A percentile compares a stretch with the other conserved stretches of the same genome.
Conservation (phyloP, 2,113 vertebrate species). For the Coptodon rendalli region DNA sequence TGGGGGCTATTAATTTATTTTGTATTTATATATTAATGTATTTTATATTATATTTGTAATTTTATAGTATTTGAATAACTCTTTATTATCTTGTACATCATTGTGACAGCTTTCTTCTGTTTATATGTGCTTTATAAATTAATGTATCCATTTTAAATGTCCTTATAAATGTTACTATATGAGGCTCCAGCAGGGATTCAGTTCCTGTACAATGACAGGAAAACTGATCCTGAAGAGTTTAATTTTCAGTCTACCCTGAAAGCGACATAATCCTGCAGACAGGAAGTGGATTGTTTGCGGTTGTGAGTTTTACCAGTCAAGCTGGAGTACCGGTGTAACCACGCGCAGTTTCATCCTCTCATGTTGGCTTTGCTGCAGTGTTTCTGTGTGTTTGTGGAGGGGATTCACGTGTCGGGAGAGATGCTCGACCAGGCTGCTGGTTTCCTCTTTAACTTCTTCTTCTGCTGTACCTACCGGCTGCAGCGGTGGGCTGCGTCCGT, state of each 20-base stretch:
- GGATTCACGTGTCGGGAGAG: neutral
- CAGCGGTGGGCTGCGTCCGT: slow-evolving; percentile 61
- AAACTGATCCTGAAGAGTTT: neutral
- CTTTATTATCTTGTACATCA: neutral
- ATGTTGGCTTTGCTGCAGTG: neutral
- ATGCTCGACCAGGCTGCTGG: neutral
- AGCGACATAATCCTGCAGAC: neutral
- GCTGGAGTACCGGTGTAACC: neutral
- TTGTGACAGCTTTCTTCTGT: neutral
- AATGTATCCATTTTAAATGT: neutral
- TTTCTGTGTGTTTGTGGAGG: neutral
- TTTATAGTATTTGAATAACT: neutral
- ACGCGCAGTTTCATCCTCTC: neutral
- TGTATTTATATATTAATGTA: neutral
- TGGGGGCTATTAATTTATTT: neutral
- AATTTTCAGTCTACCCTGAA: neutral
- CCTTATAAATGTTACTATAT: fast-evolving
- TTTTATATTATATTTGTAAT: neutral
- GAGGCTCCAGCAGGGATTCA: neutral
- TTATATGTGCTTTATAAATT: neutral
- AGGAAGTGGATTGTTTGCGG: neutral
- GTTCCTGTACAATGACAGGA: neutral
- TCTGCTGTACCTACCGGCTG: slow-evolving; percentile 70
- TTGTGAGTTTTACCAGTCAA: neutral
- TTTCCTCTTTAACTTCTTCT: neutral